Evolutionary conservation across 1,140 invertebrate genomes (phyloP), one percentile per base, ranked within the genome.

Genomic region (Diprion similis): DNA sequence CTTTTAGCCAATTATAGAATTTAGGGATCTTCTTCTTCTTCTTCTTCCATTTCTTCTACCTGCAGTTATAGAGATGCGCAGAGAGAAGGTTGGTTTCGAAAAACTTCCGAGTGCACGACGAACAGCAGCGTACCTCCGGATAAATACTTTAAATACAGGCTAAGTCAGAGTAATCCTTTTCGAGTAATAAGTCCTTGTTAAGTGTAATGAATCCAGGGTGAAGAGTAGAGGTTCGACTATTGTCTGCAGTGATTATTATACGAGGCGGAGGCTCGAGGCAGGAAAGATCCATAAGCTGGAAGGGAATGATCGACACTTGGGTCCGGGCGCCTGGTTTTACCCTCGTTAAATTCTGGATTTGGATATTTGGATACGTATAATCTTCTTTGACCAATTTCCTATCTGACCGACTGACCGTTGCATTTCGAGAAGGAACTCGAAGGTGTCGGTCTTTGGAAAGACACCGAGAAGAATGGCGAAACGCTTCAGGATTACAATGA

Each of bases 311-410:
- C 51, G 51, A 59, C 51, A 75, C 73, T 72, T 77, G 18, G 46
- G 74, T 72, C 69, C 68, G 10, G 66, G 71, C 71, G 46, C 46
- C 51, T 46, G 51, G 48, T 71, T 75, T 83, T 80, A 79, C 74
- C 70, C 74, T 81, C 76, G 66, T 84, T 84, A 83, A 74, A 76
- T 48, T 69, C 46, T 70, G 46, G 78, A 80, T 78, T 83, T 81
- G 80, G 82, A 85, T 85, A 85, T 85, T 85, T 85, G 83, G 82
- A 85, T 83, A 84, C 80, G 18, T 68, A 78, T 85, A 85, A 85
- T 85, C 83, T 78, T 80, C 67, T 83, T 83, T 82, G 11, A 59
- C 11, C 51, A 59, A 59, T 59, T 51, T 59, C n/a, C 4, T 8
- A 17, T 59, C 51, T 59, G 6, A 37, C 24, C 24, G 24, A 37